Evolutionary conservation across 2,888 invertebrate genomes (phyloP).

Genomic region (Ormyrus rosae): DNA sequence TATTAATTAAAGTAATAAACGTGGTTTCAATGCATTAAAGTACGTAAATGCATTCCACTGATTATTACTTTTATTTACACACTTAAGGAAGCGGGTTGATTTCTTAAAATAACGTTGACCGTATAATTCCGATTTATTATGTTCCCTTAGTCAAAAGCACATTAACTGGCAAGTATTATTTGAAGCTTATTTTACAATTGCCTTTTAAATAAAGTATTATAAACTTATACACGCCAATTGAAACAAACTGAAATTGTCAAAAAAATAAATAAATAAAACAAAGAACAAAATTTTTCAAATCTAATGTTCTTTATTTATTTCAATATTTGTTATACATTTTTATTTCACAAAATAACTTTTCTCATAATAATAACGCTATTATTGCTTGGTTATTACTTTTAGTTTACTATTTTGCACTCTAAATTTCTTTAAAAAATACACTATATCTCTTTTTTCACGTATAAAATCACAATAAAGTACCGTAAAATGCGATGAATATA

Average conservation of each 20-base stretch:
- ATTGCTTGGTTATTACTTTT: constrained; percentile 29
- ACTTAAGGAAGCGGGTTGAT: no score
- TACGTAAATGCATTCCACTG: no score
- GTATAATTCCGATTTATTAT: neutral
- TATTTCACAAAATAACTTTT: constrained; percentile 41
- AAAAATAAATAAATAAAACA: constrained; percentile 20
- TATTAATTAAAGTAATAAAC: no score
- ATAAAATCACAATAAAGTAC: neutral
- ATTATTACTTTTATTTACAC: no score
- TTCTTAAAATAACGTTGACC: neutral
- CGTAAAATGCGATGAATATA: neutral
- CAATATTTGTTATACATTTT: constrained; percentile 42
- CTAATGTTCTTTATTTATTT: constrained; percentile 45
- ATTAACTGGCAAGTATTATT: constrained; percentile 15
- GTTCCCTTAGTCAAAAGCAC: neutral
- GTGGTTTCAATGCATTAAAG: no score
- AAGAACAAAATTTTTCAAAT: constrained; percentile 29
- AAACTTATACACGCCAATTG: neutral
- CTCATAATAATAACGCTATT: constrained; percentile 19
- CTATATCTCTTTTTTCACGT: constrained; percentile 6
- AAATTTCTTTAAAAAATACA: constrained; percentile 40
- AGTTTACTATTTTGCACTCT: constrained; percentile 37
- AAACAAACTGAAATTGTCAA: neutral
- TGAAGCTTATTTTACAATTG: constrained; percentile 43
- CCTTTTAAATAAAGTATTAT: neutral